phyloP scores from a whole-genome alignment of 2,113 vertebrate species.

The Anthoscopus minutus region DNA sequence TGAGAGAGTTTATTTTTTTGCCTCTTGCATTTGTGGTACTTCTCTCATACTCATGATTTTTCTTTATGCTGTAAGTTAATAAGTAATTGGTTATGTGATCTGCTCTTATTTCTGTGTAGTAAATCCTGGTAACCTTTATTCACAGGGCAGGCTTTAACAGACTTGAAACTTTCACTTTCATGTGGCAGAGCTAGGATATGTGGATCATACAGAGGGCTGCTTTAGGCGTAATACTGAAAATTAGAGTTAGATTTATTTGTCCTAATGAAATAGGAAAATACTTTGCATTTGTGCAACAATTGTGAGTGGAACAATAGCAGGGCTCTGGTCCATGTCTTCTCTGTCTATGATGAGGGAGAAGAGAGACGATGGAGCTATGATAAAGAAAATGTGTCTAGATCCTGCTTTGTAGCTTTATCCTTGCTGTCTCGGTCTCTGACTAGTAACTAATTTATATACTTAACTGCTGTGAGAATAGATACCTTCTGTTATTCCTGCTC shows the following conservation, averaged over 20 bases:
- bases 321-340: neutral
- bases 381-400: neutral
- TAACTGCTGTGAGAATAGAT: neutral
- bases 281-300: neutral
- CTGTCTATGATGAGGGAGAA: neutral
- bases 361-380: neutral
- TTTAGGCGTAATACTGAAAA: neutral
- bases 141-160: neutral
- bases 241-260: neutral
- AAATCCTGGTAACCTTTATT: neutral
- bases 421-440: neutral
- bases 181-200: neutral
- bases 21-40: neutral
- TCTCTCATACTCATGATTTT: neutral
- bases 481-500: neutral
- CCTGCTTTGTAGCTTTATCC: neutral
- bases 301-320: neutral
- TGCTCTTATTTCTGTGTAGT: neutral
- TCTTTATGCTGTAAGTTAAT: neutral
- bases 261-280: neutral
- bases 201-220: neutral
- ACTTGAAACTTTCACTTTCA: neutral
- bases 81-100: conserved; percentile 4
- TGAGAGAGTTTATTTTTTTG: neutral
- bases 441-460: neutral